phyloP scores from a whole-genome alignment of 2,888 invertebrate genomes.

The Phytoseiulus persimilis region DNA sequence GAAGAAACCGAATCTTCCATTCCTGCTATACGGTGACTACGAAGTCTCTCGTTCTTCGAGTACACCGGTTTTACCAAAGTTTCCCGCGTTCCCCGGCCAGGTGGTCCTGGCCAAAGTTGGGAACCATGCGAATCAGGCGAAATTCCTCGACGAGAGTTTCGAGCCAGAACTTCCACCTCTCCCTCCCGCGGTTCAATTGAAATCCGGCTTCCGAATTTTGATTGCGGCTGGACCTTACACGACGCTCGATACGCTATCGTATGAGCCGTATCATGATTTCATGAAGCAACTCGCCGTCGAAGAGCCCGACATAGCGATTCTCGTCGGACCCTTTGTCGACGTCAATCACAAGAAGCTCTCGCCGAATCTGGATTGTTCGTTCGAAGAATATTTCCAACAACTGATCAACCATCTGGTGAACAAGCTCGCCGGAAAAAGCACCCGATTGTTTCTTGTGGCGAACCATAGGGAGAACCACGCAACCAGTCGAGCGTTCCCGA shows the following conservation, averaged over 20 bases:
- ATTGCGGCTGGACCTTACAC: slow-evolving; percentile 19
- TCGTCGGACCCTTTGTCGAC: slow-evolving; percentile 18
- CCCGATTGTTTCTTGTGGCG: slow-evolving; percentile 9
- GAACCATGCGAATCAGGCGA: slow-evolving; percentile 7
- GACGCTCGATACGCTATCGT: slow-evolving; percentile 27
- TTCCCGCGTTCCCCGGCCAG: slow-evolving; percentile 23
- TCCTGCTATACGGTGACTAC: slow-evolving; percentile 16
- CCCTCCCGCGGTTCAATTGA: not conserved
- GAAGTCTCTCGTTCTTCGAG: slow-evolving; percentile 29
- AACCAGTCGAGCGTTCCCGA: slow-evolving; percentile 26
- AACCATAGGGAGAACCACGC: slow-evolving; percentile 30
- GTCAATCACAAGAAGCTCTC: slow-evolving; percentile 25
- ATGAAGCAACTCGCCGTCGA: not conserved
- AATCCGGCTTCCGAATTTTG: not conserved
- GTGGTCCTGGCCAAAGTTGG: slow-evolving; percentile 18
- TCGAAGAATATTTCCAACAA: slow-evolving; percentile 25
- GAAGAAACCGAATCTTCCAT: slow-evolving; percentile 6
- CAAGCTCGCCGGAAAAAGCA: slow-evolving; percentile 9
- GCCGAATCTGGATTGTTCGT: not conserved
- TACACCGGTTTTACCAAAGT: slow-evolving; percentile 19
- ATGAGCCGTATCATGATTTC: slow-evolving; percentile 34
- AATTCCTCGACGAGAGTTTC: slow-evolving; percentile 15
- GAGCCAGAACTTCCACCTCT: not conserved
- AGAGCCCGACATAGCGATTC: slow-evolving; percentile 8
- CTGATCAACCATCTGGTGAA: not conserved